Percentiles rank a stretch among this genome's conserved stretches.
Evolutionary conservation across 2,888 invertebrate genomes (phyloP).

Genomic region (Cryptus viduatorius): DNA sequence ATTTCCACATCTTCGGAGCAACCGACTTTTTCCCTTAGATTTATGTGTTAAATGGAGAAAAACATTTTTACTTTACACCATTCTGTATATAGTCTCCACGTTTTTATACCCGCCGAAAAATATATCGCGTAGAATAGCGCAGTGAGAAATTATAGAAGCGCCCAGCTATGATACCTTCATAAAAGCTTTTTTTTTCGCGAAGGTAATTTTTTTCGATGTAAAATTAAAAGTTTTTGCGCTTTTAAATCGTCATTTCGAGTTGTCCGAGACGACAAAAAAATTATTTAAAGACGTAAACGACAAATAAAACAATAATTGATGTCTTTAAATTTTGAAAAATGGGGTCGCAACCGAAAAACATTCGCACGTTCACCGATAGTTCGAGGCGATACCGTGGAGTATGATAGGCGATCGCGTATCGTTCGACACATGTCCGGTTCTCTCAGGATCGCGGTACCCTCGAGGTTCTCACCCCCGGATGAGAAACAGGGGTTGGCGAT

Average conservation of each 20-base stretch:
- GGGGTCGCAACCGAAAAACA: constrained; percentile 64
- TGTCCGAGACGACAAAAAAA: not conserved
- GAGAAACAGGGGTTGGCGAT: constrained; percentile 43
- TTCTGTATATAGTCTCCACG: constrained; percentile 28
- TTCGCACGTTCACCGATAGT: constrained; percentile 75
- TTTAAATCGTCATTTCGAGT: too few relatives aligned
- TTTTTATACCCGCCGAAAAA: constrained; percentile 1
- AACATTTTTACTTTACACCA: constrained; percentile 79
- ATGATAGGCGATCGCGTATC: constrained; percentile 55
- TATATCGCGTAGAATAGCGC: not conserved
- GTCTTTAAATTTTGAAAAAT: not conserved
- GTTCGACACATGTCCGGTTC: constrained; percentile 80
- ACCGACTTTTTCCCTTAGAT: constrained; percentile 77
- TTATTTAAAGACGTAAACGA: not conserved
- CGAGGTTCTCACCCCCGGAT: constrained; percentile 76
- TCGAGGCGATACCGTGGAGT: constrained; percentile 53
- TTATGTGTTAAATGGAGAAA: constrained; percentile 85
- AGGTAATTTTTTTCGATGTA: not conserved
- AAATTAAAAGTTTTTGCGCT: too few relatives aligned
- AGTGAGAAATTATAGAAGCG: not conserved
- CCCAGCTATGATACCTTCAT: too few relatives aligned
- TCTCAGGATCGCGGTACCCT: constrained; percentile 80
- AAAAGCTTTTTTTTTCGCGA: not conserved
- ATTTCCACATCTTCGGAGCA: constrained; percentile 53
- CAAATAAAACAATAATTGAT: not conserved